A percentile compares a stretch with the other conserved stretches of the same genome.
phyloP scores from a whole-genome alignment of 2,797 vertebrate species.

The Bufotes viridis region DNA sequence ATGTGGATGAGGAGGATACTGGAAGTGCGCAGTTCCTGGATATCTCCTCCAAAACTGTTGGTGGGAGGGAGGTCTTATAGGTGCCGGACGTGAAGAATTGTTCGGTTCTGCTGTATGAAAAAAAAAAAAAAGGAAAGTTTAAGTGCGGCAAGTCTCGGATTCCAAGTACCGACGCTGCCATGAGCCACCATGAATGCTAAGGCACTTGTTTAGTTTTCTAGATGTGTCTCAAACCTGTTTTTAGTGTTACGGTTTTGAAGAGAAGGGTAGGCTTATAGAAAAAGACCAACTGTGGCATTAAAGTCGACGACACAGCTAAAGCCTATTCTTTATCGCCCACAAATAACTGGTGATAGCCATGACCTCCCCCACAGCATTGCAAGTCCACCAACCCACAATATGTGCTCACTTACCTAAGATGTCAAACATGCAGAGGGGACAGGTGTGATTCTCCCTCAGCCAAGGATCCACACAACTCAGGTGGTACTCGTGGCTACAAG shows the following conservation, averaged over 20 bases:
- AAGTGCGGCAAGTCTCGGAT: background rate
- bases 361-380: background rate
- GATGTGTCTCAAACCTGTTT: too few relatives aligned
- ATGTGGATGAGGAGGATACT: constrained; percentile 74
- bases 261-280: too few relatives aligned
- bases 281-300: background rate
- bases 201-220: background rate
- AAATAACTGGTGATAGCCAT: background rate
- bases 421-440: constrained; percentile 99
- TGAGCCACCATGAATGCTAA: too few relatives aligned
- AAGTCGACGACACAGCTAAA: background rate
- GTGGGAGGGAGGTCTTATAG: constrained; percentile 19
- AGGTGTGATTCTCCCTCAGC: constrained; percentile 93
- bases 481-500: constrained; percentile 95
- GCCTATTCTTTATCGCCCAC: background rate
- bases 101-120: constrained; percentile 79
- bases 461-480: constrained; percentile 95
- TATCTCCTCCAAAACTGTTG: constrained; percentile 79
- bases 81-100: constrained; percentile 71
- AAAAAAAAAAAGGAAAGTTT: background rate
- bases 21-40: constrained; percentile 80
- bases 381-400: background rate
- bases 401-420: constrained; percentile 85
- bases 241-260: too few relatives aligned
- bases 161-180: too few relatives aligned